Evolutionary conservation across 2,113 vertebrate species (phyloP), one percentile per base, ranked within the genome.

Genomic region (Corapipo altera): DNA sequence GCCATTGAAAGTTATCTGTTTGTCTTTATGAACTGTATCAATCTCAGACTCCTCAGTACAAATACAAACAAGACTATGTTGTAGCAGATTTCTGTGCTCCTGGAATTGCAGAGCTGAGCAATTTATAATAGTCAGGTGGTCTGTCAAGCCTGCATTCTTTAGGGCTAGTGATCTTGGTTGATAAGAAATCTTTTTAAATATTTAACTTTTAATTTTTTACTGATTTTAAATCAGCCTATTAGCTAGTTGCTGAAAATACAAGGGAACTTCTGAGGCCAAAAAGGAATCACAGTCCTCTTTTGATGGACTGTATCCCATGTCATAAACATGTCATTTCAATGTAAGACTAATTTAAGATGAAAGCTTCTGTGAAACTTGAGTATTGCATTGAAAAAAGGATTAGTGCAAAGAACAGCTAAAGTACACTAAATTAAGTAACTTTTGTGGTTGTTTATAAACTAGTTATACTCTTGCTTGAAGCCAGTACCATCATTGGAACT

Each of bases 11-110:
- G 76, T 71, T 73, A 87, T 48, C 88, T 93, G 26, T 85, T 78
- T 72, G 64, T 70, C 46, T 92, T 93, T 70, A 87, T 82, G 88
- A 89, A 58, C 69, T 82, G 33, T 69, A 96, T 95, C 92, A 95
- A 84, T 97, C 94, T 95, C 70, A 69, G 55, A 21, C 81, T 88
- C 41, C 1, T 89, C 67, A 83, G 62, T 35, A 49, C 54, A 90
- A 95, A 75, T 24, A 41, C 49, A 85, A 82, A 49, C 46, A 67
- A 76, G 70, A 52, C 71, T 44, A 15, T 54, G 37, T 72, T 61
- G 72, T 39, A 61, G 59, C 30, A 90, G 54, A 92, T n/a, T 85
- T 85, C 65, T 70, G 37, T 89, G 54, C 55, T 76, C 59, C 75
- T 86, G n/a, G 30, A 93, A 94, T 41, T 70, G 54, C 23, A 76